These are phyloP conservation scores for Bombus huntii DNA, from an alignment of 1,140 invertebrate species.

Conservation along the genomic window DNA sequence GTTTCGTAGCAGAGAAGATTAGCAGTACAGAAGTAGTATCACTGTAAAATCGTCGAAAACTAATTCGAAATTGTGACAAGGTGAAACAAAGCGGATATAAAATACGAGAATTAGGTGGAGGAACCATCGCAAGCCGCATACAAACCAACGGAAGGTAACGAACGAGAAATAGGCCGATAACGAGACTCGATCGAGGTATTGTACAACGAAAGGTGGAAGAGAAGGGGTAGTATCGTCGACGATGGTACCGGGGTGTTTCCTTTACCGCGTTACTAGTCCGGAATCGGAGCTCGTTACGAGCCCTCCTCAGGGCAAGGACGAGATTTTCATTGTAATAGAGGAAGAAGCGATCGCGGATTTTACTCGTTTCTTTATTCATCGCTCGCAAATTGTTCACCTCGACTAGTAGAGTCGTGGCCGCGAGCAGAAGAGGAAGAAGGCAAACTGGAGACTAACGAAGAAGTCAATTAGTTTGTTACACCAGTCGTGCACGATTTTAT, in stretches of 20 bases:
- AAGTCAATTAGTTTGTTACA: slow-evolving; percentile 63
- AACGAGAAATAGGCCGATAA: slow-evolving; percentile 17
- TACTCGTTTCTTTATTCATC: slow-evolving; percentile 61
- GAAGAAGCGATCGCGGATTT: slow-evolving; percentile 43
- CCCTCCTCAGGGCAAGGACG: slow-evolving; percentile 14
- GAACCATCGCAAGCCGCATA: background rate
- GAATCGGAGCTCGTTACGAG: slow-evolving; percentile 54
- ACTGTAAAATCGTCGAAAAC: too few relatives aligned
- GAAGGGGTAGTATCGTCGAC: slow-evolving; percentile 3
- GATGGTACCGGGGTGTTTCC: slow-evolving; percentile 43
- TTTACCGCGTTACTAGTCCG: slow-evolving; percentile 41
- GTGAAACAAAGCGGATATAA: background rate
- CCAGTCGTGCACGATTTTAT: slow-evolving; percentile 39
- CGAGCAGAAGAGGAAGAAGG: background rate
- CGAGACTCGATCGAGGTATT: slow-evolving; percentile 6
- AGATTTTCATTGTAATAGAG: slow-evolving; percentile 55
- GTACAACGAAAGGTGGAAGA: background rate
- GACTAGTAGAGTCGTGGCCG: background rate
- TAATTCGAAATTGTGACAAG: background rate
- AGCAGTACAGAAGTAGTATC: too few relatives aligned
- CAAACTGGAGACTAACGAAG: background rate
- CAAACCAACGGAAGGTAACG: slow-evolving; percentile 6
- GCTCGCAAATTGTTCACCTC: slow-evolving; percentile 59
- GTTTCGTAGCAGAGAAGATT: too few relatives aligned
- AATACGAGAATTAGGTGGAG: background rate